Percentiles rank a stretch among this genome's conserved stretches.
Evolutionary conservation across 1,140 invertebrate genomes (phyloP).

Genomic region (Drosophila parabipectinata): DNA sequence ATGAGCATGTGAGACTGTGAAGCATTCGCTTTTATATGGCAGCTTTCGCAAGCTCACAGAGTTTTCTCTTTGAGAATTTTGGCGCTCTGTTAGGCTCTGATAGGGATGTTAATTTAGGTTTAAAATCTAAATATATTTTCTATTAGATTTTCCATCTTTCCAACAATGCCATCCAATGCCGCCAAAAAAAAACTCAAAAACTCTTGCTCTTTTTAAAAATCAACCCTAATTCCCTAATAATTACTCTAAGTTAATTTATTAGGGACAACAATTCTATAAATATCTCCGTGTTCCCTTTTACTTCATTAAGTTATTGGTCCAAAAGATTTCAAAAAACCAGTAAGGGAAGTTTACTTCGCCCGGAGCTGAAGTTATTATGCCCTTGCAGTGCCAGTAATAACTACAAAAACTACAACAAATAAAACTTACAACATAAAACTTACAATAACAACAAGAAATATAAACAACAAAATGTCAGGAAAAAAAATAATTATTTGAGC

Average conservation of each 20-base stretch:
- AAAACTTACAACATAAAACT: too few relatives aligned
- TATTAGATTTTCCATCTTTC: too few relatives aligned
- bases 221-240: not conserved
- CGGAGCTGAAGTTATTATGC: too few relatives aligned
- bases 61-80: not conserved
- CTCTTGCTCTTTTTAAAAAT: too few relatives aligned
- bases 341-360: too few relatives aligned
- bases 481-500: too few relatives aligned
- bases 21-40: conserved; percentile 25
- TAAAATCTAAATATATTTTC: not conserved
- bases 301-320: not conserved
- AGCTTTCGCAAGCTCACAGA: not conserved
- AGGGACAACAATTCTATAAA: not conserved
- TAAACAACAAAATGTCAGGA: too few relatives aligned
- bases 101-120: not conserved
- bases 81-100: not conserved
- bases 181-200: too few relatives aligned
- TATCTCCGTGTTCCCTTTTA: not conserved
- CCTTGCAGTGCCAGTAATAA: too few relatives aligned
- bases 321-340: not conserved
- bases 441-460: too few relatives aligned
- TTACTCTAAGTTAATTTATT: not conserved
- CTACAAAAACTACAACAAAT: too few relatives aligned
- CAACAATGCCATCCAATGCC: too few relatives aligned
- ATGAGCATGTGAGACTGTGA: conserved; percentile 10